phyloP scores from a whole-genome alignment of 2,113 vertebrate genomes.

The Setophaga coronata region DNA sequence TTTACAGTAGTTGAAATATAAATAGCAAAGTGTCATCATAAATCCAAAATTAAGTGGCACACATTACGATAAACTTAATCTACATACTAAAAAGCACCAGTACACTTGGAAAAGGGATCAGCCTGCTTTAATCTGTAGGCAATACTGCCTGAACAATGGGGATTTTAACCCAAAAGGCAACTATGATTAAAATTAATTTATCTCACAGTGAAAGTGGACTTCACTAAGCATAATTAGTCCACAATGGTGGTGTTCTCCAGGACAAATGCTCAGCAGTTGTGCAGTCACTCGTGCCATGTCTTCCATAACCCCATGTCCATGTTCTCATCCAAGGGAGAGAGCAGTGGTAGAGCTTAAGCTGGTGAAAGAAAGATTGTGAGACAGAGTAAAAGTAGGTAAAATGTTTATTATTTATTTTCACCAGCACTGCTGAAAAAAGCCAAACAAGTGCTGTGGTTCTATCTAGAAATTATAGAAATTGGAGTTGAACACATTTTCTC shows the following conservation, averaged over 20 bases:
- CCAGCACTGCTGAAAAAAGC: background rate
- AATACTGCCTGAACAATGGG: background rate
- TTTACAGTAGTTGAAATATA: background rate
- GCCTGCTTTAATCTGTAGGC: background rate
- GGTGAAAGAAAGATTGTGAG: background rate
- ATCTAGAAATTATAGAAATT: background rate
- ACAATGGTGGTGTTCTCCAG: background rate
- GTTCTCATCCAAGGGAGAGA: background rate
- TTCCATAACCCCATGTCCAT: background rate
- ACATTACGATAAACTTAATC: background rate
- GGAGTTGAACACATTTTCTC: background rate
- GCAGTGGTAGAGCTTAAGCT: background rate
- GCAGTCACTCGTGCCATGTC: background rate
- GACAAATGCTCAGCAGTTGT: background rate
- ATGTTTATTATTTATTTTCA: background rate
- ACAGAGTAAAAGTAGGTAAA: background rate
- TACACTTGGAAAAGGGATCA: background rate
- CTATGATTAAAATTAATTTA: background rate
- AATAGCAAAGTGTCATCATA: background rate
- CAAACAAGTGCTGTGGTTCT: background rate
- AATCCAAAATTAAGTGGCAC: background rate
- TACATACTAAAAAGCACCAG: background rate
- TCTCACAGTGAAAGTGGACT: background rate
- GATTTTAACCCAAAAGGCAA: background rate
- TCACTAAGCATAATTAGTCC: background rate